A percentile compares a stretch with the other conserved stretches of the same genome.
These are phyloP conservation scores for Pagrus major DNA, from an alignment of 2,113 vertebrate species.

Conservation along the genomic window DNA sequence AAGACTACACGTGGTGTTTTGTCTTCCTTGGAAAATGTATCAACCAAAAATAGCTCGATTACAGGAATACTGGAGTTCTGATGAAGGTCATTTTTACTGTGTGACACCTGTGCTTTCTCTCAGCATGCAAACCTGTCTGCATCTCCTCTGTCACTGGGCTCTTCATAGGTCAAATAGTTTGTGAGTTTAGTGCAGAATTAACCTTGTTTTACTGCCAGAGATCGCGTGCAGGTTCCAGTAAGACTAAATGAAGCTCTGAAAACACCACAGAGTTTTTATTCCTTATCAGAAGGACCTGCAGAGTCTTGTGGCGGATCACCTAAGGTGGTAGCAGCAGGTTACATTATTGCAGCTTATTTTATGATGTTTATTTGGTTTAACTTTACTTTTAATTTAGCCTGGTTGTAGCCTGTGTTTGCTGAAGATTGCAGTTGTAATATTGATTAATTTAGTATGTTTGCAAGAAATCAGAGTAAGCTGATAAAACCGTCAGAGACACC, in stretches of 20 bases:
- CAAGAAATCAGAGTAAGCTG: background rate
- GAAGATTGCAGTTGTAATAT: background rate
- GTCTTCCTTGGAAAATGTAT: constrained; percentile 14
- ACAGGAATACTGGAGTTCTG: background rate
- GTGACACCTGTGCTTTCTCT: constrained; percentile 39
- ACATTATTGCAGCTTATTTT: background rate
- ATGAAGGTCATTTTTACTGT: constrained; percentile 24
- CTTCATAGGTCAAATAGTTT: constrained; percentile 22
- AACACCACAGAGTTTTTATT: background rate
- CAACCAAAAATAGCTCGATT: constrained; percentile 17
- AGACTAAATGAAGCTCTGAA: background rate
- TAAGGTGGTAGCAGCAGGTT: background rate
- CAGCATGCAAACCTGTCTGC: constrained; percentile 8
- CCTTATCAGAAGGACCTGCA: constrained; percentile 9
- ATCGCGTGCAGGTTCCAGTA: background rate
- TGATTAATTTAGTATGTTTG: background rate
- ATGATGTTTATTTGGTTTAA: background rate
- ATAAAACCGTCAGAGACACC: background rate
- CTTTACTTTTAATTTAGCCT: background rate
- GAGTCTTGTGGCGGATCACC: constrained; percentile 31
- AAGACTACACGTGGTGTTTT: background rate
- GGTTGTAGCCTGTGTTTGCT: background rate
- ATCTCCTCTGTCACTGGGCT: background rate
- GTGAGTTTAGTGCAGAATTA: constrained; percentile 8
- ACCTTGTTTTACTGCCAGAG: constrained; percentile 21